Evolutionary conservation across 1,140 invertebrate genomes (phyloP).

Genomic region (Magallana gigas): DNA sequence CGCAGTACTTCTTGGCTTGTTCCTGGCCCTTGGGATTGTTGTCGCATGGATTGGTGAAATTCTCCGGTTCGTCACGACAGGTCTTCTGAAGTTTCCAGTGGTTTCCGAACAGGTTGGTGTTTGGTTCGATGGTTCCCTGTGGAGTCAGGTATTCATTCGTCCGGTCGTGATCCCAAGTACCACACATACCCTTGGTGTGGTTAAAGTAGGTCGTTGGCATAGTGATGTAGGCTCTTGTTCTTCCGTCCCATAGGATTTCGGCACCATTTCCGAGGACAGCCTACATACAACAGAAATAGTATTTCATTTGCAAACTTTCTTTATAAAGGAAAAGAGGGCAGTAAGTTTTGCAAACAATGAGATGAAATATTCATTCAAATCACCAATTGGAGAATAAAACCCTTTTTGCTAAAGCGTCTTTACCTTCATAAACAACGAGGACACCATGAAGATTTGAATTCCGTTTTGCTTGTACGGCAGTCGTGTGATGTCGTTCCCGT

Average conservation of each 20-base stretch:
- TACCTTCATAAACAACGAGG: slow-evolving; percentile 82
- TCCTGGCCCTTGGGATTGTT: slow-evolving; percentile 65
- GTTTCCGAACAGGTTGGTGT: slow-evolving; percentile 88
- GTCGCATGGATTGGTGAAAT: slow-evolving; percentile 69
- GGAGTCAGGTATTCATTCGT: slow-evolving; percentile 93
- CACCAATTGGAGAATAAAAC: no score
- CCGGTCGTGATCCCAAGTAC: slow-evolving; percentile 92
- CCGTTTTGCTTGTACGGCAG: slow-evolving; percentile 84
- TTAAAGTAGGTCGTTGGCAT: slow-evolving; percentile 86
- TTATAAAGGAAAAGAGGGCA: no score
- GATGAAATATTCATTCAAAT: no score
- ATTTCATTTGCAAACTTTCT: no score
- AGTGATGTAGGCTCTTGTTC: slow-evolving; percentile 88
- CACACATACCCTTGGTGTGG: slow-evolving; percentile 87
- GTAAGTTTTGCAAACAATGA: no score
- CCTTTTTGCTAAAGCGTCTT: no score
- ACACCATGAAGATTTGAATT: slow-evolving; percentile 85
- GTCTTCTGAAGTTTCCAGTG: slow-evolving; percentile 91
- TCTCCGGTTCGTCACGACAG: slow-evolving; percentile 83
- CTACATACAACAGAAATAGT: slow-evolving; percentile 73
- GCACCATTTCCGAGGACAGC: slow-evolving; percentile 88
- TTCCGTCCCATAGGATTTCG: slow-evolving; percentile 86
- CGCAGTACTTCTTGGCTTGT: slow-evolving; percentile 69
- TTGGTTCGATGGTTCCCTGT: slow-evolving; percentile 88
- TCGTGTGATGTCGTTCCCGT: slow-evolving; percentile 85